Evolutionary conservation across 2,888 invertebrate species (phyloP).

Genomic region (Agriopis leucophaearia): DNA sequence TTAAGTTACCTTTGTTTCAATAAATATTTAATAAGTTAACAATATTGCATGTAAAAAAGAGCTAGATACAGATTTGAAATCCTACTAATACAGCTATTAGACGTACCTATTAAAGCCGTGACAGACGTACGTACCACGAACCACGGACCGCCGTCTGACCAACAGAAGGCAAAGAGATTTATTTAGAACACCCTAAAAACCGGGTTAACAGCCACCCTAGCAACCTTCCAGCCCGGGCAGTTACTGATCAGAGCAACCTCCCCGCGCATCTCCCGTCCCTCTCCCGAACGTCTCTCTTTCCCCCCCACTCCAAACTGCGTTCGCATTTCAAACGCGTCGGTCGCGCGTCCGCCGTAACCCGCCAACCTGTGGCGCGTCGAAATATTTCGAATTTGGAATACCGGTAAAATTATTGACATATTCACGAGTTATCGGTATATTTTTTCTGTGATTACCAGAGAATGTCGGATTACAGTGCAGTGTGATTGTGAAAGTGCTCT

Average conservation of each 20-base stretch:
- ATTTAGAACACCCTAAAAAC: conserved; percentile 1
- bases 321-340: conserved; percentile 56
- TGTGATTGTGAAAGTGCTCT: conserved; percentile 25
- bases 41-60: neutral
- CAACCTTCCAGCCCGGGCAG: conserved; percentile 71
- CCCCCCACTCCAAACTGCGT: conserved; percentile 63
- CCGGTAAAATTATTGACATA: conserved; percentile 9
- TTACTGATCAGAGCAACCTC: conserved; percentile 70
- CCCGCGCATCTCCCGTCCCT: conserved; percentile 55
- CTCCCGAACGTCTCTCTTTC: conserved; percentile 43
- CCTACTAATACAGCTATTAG: neutral
- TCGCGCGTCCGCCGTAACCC: conserved; percentile 45
- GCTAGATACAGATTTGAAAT: neutral
- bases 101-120: too few species aligned
- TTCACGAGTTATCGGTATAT: neutral
- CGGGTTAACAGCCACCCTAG: conserved; percentile 60
- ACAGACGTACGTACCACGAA: too few species aligned
- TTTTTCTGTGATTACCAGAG: conserved; percentile 3
- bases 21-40: too few species aligned
- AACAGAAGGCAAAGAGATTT: too few species aligned
- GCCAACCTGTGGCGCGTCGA: conserved; percentile 50
- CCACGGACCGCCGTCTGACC: too few species aligned
- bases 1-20: too few species aligned
- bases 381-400: conserved; percentile 32
- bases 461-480: conserved; percentile 31